phyloP scores from a whole-genome alignment of 2,888 invertebrate genomes.

The Dysmachus trigonus region DNA sequence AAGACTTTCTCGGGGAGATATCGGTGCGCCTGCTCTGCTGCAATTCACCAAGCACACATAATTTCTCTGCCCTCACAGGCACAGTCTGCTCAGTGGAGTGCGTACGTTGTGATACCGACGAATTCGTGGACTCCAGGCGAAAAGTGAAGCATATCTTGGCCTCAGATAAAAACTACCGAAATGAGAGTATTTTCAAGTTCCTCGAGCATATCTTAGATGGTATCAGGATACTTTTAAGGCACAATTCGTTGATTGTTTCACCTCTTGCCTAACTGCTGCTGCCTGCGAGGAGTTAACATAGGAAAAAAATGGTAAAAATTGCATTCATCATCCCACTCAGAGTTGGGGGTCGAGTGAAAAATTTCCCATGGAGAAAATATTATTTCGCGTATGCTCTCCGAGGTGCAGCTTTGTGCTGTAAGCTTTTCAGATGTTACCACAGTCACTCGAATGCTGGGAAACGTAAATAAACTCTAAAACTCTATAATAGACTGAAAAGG shows the following conservation, averaged over 20 bases:
- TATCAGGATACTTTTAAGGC: neutral
- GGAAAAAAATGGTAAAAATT: conserved; percentile 32
- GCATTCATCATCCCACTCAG: neutral
- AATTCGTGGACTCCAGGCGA: neutral
- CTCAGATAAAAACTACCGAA: conserved; percentile 11
- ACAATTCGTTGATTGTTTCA: neutral
- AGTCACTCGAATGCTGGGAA: conserved; percentile 6
- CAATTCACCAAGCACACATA: neutral
- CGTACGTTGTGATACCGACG: conserved; percentile 34
- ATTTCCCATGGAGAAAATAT: neutral
- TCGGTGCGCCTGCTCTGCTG: conserved; percentile 16
- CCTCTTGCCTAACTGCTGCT: neutral
- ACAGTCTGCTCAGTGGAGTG: conserved; percentile 15
- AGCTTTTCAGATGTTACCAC: conserved; percentile 13
- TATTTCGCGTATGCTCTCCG: conserved; percentile 1
- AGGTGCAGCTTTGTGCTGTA: conserved; percentile 11
- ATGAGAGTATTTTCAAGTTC: conserved; percentile 26
- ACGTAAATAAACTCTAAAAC: conserved; percentile 22
- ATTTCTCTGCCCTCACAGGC: neutral
- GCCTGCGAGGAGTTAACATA: neutral
- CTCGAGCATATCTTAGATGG: conserved; percentile 17
- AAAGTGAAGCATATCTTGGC: neutral
- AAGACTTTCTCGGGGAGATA: neutral
- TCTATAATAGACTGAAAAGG: neutral
- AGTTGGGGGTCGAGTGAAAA: neutral